A percentile compares a stretch with the other conserved stretches of the same genome.
phyloP scores from a whole-genome alignment of 2,113 vertebrate genomes.

The Microtus ochrogaster region DNA sequence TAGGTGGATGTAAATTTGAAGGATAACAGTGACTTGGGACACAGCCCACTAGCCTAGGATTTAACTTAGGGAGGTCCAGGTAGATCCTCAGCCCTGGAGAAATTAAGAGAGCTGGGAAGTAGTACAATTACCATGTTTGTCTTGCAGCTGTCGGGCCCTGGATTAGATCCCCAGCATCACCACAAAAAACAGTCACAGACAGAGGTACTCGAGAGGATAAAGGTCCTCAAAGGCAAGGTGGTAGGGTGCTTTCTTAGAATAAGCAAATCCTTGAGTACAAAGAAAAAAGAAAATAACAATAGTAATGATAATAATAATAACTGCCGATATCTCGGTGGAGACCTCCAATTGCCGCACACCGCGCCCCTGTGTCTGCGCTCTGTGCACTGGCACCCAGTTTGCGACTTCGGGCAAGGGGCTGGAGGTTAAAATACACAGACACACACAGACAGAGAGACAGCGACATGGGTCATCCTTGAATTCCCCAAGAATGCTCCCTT shows the following conservation, averaged over 20 bases:
- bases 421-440: too few relatives aligned
- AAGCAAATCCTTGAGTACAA: not conserved
- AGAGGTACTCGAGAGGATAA: not conserved
- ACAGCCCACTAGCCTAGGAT: not conserved
- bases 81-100: not conserved
- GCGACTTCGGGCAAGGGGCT: too few relatives aligned
- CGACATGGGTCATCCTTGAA: too few relatives aligned
- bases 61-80: not conserved
- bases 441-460: too few relatives aligned
- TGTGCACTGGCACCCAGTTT: too few relatives aligned
- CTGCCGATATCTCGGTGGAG: too few relatives aligned
- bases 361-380: too few relatives aligned
- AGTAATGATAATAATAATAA: too few relatives aligned
- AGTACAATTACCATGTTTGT: too few relatives aligned
- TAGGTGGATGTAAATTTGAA: not conserved
- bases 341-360: too few relatives aligned
- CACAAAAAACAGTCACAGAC: not conserved
- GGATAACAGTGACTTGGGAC: not conserved
- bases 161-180: not conserved
- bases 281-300: not conserved
- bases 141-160: not conserved
- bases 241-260: not conserved
- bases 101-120: not conserved
- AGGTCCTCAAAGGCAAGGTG: not conserved
- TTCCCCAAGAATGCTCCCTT: too few relatives aligned